phyloP scores from a whole-genome alignment of 2,797 vertebrate genomes.

The Poecilia velifera region DNA sequence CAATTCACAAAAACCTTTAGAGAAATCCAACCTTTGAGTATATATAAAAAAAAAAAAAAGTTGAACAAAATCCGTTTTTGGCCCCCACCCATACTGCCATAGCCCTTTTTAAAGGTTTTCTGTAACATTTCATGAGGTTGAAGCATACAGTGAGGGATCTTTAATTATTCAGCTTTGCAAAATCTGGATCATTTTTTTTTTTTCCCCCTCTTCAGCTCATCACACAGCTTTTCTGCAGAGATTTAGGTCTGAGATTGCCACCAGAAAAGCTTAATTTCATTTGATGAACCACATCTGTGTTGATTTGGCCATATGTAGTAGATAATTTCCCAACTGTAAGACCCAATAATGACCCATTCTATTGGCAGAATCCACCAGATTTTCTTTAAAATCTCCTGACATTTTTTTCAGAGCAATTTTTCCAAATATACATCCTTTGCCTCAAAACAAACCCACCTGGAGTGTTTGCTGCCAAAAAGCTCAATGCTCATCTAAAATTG shows the following conservation, averaged over 20 bases:
- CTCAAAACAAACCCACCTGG: too few species aligned
- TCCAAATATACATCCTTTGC: too few species aligned
- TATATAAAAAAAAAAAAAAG: too few species aligned
- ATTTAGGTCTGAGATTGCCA: neutral
- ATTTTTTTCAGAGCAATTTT: neutral
- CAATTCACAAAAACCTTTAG: neutral
- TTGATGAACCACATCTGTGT: neutral
- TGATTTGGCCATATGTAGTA: too few species aligned
- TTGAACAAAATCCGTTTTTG: neutral
- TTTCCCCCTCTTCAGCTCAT: neutral
- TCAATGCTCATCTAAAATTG: too few species aligned
- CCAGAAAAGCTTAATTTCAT: neutral
- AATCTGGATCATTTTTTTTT: neutral
- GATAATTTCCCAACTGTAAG: neutral
- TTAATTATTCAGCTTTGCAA: neutral
- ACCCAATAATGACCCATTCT: neutral
- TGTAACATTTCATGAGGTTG: neutral
- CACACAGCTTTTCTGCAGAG: neutral
- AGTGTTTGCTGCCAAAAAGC: too few species aligned
- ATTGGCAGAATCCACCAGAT: neutral
- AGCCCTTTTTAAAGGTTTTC: neutral
- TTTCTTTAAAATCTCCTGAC: neutral
- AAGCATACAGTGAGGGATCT: neutral
- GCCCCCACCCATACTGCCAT: neutral
- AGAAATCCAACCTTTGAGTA: neutral